Percentiles rank a stretch among this genome's conserved stretches.
Conservation (phyloP, 2,113 vertebrate genomes). For the Hylia prasina region DNA sequence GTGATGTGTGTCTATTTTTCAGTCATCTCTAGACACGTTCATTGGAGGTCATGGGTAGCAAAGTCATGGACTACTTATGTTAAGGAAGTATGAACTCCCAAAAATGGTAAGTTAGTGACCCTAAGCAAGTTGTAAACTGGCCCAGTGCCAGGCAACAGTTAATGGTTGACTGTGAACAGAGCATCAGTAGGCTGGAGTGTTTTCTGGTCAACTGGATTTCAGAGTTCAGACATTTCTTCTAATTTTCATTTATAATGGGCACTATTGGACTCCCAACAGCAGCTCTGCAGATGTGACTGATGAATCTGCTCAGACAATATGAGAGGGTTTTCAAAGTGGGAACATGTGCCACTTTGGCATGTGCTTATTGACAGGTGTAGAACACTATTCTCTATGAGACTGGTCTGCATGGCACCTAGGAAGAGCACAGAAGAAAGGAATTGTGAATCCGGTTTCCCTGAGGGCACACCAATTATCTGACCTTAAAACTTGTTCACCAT, state of each 20-base stretch:
- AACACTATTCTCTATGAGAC: background rate
- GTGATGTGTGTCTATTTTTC: background rate
- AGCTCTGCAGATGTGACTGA: background rate
- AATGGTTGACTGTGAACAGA: background rate
- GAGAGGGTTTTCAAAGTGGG: background rate
- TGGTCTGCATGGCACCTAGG: background rate
- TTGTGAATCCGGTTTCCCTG: background rate
- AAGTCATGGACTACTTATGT: background rate
- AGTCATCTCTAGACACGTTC: background rate
- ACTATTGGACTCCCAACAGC: background rate
- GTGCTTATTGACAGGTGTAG: background rate
- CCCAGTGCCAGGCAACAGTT: background rate
- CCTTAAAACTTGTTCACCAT: background rate
- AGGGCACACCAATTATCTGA: background rate
- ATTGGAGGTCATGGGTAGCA: background rate
- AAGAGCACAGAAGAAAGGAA: background rate
- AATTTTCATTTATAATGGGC: background rate
- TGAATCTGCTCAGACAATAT: background rate
- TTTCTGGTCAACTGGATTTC: background rate
- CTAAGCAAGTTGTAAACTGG: background rate
- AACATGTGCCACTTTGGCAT: background rate
- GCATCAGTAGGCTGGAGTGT: background rate
- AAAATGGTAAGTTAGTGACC: background rate
- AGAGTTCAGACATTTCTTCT: background rate
- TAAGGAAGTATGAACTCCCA: background rate